Percentiles rank a stretch among this genome's conserved stretches.
Conservation (phyloP, 2,797 vertebrate species). For the Heteromormyrus szaboi region DNA sequence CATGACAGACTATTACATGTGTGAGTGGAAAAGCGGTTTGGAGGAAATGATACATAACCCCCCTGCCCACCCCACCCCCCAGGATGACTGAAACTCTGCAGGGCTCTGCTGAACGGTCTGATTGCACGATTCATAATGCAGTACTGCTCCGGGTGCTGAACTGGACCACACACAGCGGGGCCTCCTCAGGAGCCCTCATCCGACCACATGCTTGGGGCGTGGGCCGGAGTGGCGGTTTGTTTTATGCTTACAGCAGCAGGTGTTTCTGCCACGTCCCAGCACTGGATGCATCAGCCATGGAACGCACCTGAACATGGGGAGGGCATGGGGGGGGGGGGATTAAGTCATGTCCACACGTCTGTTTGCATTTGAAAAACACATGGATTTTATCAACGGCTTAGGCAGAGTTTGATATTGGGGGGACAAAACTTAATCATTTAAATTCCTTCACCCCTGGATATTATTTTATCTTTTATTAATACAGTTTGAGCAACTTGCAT, state of each 20-base stretch:
- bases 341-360: background rate
- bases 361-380: background rate
- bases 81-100: background rate
- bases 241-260: background rate
- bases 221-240: background rate
- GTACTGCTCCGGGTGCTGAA: background rate
- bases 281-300: background rate
- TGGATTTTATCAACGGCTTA: background rate
- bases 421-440: background rate
- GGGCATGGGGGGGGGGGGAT: background rate
- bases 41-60: background rate
- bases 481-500: background rate
- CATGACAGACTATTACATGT: background rate
- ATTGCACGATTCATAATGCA: background rate
- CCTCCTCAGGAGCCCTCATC: background rate
- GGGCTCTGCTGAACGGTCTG: background rate
- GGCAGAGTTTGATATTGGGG: background rate
- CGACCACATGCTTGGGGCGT: background rate
- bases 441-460: background rate
- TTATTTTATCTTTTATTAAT: background rate
- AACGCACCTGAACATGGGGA: background rate
- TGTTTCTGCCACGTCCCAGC: background rate
- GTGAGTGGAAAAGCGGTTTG: background rate
- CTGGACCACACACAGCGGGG: background rate
- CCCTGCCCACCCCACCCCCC: background rate